Conservation (phyloP, 2,113 vertebrate genomes). For the Parus major region DNA sequence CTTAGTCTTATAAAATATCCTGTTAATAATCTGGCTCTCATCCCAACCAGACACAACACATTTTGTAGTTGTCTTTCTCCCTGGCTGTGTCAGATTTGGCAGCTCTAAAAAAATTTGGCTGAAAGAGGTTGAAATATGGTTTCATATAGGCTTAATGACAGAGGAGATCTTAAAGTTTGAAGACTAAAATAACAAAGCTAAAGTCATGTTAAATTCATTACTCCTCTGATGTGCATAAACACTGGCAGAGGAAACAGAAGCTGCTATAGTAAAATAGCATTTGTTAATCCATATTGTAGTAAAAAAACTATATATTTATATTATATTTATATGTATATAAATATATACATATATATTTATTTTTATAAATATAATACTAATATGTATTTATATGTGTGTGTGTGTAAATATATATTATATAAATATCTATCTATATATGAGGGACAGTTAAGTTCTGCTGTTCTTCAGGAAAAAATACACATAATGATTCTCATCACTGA, state of each 20-base stretch:
- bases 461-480: not conserved
- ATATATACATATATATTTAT: no score
- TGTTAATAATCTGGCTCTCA: conserved; percentile 43
- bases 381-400: not conserved
- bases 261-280: not conserved
- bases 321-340: no score
- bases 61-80: conserved; percentile 13
- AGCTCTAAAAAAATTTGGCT: not conserved
- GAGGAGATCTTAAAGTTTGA: not conserved
- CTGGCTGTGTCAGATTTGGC: not conserved
- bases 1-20: conserved; percentile 13
- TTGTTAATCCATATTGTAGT: not conserved
- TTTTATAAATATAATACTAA: no score
- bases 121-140: not conserved
- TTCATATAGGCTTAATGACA: not conserved
- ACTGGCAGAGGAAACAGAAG: not conserved
- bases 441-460: not conserved
- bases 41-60: conserved; percentile 16
- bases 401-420: not conserved
- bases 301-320: not conserved
- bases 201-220: not conserved
- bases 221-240: not conserved
- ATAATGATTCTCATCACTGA: not conserved
- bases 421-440: not conserved
- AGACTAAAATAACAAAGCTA: not conserved